Evolutionary conservation across 1,140 invertebrate genomes (phyloP), one percentile per base, ranked within the genome.

Genomic region (Carcinoscorpius rotundicauda): DNA sequence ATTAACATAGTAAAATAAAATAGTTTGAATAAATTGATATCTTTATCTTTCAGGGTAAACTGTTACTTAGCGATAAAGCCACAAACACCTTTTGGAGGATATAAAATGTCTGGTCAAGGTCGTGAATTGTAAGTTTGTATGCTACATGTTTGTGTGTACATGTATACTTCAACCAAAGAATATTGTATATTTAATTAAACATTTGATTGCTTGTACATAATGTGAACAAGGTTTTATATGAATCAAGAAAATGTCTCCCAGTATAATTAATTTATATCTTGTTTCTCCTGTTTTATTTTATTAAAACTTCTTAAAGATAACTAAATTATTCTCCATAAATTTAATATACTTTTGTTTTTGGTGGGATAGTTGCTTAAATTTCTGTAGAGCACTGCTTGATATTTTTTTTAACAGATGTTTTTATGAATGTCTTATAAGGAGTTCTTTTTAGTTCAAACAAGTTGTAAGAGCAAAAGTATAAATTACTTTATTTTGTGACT

Each of bases 71-170:
- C 83, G 1, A 83, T 96, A 68, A 80, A 81, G 65, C 75, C 83
- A 61, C 84, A 84, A 77, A 82, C 86, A 53, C 94, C 95, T 3
- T 98, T 98, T 78, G 95, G 95, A 63, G 95, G 95, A 3, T 97
- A 82, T 80, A 81, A 81, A 65, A 87, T 86, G 75, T 93, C 90
- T 52, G 91, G 91, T 58, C 81, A 85, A 69, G 91, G 91, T 9
- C 81, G 89, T 68, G 90, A 93, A 78, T 60, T 70, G 67, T 68
- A 67, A 67, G 66, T 62, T 56, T 9, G 5, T 48, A 55, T 61
- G 48, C 6, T 61, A 51, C 52, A 55, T 49, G 3, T 60, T n/a
- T 50, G 3, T 58, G 6, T n/a, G 29, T 29, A 29, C 29, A 29
- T 29, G 29, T 29, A 29, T 29, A 29, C 29, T 29, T 29, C 29